Evolutionary conservation across 2,113 vertebrate genomes (phyloP).

Genomic region (Fregata magnificens): DNA sequence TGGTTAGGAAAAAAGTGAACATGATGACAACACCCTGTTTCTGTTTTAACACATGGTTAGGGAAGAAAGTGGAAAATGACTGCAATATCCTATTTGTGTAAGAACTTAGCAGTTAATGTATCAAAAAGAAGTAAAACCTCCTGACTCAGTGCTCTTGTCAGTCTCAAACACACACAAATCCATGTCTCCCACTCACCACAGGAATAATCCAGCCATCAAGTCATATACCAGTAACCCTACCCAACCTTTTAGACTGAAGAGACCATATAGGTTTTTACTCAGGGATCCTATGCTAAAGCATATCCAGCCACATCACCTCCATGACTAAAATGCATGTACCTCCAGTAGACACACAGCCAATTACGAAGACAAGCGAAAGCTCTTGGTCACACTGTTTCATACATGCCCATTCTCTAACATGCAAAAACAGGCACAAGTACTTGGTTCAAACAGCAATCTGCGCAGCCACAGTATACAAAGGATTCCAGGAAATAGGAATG

Average conservation of each 20-base stretch:
- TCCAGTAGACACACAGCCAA: not conserved
- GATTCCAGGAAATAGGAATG: not conserved
- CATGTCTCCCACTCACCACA: not conserved
- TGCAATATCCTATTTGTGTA: not conserved
- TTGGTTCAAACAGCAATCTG: not conserved
- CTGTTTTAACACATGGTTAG: not conserved
- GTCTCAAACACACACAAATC: not conserved
- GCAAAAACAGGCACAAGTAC: not conserved
- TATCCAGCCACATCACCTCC: not conserved
- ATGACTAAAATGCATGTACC: accelerated
- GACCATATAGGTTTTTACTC: not conserved
- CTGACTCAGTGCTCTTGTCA: not conserved
- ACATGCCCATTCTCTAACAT: not conserved
- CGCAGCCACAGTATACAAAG: not conserved
- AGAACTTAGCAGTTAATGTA: not conserved
- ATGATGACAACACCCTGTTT: not conserved
- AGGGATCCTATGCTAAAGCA: not conserved
- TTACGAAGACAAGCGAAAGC: not conserved
- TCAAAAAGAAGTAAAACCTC: not conserved
- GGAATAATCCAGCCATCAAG: not conserved
- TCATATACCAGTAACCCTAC: not conserved
- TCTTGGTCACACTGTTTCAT: not conserved
- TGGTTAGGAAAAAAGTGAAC: not conserved
- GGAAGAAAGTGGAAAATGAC: not conserved
- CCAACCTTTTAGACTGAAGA: not conserved